These are phyloP conservation scores for Cryptomyrus ogoouensis DNA, from an alignment of 2,113 vertebrate genomes.

Conservation along the genomic window DNA sequence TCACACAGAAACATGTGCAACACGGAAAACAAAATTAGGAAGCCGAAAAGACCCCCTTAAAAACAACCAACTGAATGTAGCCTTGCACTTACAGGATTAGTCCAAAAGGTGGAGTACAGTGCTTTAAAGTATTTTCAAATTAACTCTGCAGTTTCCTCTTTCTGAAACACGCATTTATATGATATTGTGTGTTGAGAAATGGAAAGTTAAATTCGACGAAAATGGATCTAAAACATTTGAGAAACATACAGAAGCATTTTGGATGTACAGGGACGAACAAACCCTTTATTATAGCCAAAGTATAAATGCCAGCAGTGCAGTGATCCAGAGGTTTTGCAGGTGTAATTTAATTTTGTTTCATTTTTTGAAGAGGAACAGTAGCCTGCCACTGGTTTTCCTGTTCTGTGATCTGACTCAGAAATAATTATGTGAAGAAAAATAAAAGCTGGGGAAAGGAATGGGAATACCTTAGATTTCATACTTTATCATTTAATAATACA, in stretches of 20 bases:
- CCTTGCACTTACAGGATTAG: conserved; percentile 35
- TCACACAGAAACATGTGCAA: neutral
- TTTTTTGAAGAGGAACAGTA: neutral
- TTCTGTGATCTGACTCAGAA: conserved; percentile 9
- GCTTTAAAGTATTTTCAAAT: conserved; percentile 23
- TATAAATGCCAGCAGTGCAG: neutral
- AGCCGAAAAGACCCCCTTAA: neutral
- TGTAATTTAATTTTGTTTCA: neutral
- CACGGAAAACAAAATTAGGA: neutral
- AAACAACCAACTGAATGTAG: neutral
- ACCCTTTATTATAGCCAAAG: neutral
- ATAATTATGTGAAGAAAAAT: neutral
- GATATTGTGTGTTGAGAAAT: neutral
- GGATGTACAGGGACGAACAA: neutral
- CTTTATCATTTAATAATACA: neutral
- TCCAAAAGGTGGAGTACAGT: conserved; percentile 40
- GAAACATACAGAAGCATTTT: neutral
- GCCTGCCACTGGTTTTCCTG: neutral
- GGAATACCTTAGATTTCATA: neutral
- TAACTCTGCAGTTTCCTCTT: neutral
- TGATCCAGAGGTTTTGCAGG: neutral
- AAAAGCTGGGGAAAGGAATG: neutral
- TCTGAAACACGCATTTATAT: neutral
- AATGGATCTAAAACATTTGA: neutral
- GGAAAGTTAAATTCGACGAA: neutral